Percentiles rank a stretch among this genome's conserved stretches.
These are phyloP conservation scores for Mycalesis mineus DNA, from an alignment of 2,888 invertebrate species.

Conservation along the genomic window DNA sequence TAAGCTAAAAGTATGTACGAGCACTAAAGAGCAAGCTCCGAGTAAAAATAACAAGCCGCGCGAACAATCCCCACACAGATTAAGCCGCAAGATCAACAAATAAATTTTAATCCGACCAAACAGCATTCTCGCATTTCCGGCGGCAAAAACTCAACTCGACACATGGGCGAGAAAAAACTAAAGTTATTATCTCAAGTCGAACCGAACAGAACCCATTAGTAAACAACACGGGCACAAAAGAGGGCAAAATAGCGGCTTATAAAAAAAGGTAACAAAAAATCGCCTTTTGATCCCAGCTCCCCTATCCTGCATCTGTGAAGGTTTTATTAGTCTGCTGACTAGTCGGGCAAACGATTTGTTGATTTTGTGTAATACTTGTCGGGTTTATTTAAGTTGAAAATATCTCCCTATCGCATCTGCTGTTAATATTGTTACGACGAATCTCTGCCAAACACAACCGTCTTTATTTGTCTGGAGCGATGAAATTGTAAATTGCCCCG, in stretches of 20 bases:
- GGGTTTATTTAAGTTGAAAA: constrained; percentile 31
- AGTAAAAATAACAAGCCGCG: background rate
- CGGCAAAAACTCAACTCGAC: constrained; percentile 68
- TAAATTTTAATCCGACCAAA: constrained; percentile 71
- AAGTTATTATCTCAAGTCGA: constrained; percentile 78
- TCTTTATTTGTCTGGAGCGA: too few species aligned
- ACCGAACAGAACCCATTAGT: constrained; percentile 78
- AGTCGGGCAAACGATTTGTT: constrained; percentile 54
- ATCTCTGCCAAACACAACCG: background rate
- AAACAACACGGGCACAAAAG: constrained; percentile 76
- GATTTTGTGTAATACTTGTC: constrained; percentile 35
- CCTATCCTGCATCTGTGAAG: constrained; percentile 66
- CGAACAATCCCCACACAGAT: constrained; percentile 42
- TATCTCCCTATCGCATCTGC: constrained; percentile 8
- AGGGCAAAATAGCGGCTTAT: constrained; percentile 73
- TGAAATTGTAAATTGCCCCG: background rate
- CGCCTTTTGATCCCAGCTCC: constrained; percentile 72
- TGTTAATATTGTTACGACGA: background rate
- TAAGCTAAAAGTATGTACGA: background rate
- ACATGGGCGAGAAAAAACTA: constrained; percentile 73
- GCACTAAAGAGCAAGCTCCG: background rate
- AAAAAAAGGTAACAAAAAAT: constrained; percentile 71
- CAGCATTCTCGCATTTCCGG: constrained; percentile 72
- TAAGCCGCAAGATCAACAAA: constrained; percentile 73
- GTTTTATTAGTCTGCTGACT: constrained; percentile 71